phyloP scores from a whole-genome alignment of 2,888 invertebrate species.

The Hirudinaria manillensis region DNA sequence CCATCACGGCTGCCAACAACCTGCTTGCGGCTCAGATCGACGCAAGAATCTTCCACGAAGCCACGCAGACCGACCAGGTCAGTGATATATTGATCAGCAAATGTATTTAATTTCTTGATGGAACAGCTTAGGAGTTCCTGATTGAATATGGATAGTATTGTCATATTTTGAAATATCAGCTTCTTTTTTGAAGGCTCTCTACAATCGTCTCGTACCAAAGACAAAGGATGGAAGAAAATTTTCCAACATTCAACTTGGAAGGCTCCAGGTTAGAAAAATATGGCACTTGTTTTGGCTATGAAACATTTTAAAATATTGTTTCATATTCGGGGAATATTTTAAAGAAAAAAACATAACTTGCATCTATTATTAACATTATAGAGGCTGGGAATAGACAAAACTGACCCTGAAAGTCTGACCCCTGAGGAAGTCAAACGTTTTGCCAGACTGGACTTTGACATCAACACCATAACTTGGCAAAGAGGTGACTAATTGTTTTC shows the following conservation, averaged over 20 bases:
- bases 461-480: constrained; percentile 82
- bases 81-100: background rate
- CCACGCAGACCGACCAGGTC: constrained; percentile 72
- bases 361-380: constrained; percentile 35
- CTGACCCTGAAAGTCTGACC: constrained; percentile 73
- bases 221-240: constrained; percentile 75
- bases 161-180: no score
- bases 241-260: constrained; percentile 75
- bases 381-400: constrained; percentile 74
- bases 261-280: constrained; percentile 55
- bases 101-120: no score
- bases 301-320: background rate
- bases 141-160: no score
- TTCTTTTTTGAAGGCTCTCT: constrained; percentile 60
- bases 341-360: background rate
- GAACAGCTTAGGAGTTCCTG: no score
- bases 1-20: constrained; percentile 95
- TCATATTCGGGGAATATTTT: background rate
- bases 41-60: constrained; percentile 90
- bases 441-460: constrained; percentile 82
- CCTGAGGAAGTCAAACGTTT: constrained; percentile 73
- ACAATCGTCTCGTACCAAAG: constrained; percentile 77
- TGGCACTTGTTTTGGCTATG: background rate
- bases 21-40: constrained; percentile 94
- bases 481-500: constrained; percentile 64